These are phyloP conservation scores for Pangasius mekongensis DNA, from an alignment of 2,797 vertebrate species.

Conservation along the genomic window DNA sequence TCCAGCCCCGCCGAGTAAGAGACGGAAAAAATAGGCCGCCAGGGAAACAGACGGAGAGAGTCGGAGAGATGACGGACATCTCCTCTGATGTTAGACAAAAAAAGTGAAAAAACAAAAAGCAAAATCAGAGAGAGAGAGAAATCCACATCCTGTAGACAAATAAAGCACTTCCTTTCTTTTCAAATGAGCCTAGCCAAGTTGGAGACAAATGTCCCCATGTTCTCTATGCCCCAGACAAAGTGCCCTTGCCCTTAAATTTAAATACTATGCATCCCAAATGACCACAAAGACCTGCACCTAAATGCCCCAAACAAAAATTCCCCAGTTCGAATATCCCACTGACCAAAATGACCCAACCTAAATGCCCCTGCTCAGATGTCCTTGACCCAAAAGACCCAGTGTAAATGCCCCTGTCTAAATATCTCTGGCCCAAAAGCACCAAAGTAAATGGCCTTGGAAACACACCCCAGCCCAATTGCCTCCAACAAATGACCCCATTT, in stretches of 20 bases:
- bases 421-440: background rate
- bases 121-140: constrained; percentile 41
- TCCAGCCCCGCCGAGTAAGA: constrained; percentile 16
- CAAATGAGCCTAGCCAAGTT: constrained; percentile 60
- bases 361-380: background rate
- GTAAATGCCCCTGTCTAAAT: background rate
- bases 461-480: background rate
- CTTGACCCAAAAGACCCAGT: background rate
- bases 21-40: constrained; percentile 37
- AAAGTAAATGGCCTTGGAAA: background rate
- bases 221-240: constrained; percentile 13
- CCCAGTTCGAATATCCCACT: background rate
- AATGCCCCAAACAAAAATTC: background rate
- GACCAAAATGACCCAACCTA: background rate
- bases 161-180: constrained; percentile 72
- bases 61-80: constrained; percentile 59
- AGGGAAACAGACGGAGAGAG: constrained; percentile 36
- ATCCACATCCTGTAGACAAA: constrained; percentile 71
- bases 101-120: constrained; percentile 39
- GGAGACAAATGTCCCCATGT: background rate
- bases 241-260: constrained; percentile 7
- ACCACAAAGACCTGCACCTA: background rate
- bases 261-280: background rate
- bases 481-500: background rate
- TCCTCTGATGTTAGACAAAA: constrained; percentile 56